These are phyloP conservation scores for Tiaroga cobitis DNA, from an alignment of 2,797 vertebrate genomes.

Conservation along the genomic window DNA sequence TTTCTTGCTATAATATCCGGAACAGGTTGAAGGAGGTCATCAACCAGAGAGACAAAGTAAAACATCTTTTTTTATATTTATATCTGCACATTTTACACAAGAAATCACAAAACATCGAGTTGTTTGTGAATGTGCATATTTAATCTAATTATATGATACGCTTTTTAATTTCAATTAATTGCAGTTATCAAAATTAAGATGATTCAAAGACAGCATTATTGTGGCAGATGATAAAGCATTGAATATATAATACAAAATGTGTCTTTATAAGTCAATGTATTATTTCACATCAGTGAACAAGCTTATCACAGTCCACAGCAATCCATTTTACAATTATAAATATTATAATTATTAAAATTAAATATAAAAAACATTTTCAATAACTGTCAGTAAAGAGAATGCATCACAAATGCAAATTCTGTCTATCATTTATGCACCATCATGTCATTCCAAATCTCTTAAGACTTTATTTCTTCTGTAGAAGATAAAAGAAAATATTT, in stretches of 20 bases:
- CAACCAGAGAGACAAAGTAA: constrained; percentile 6
- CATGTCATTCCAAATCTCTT: not conserved
- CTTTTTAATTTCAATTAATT: not conserved
- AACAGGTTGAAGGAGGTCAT: not conserved
- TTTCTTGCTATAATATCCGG: not conserved
- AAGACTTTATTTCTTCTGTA: not conserved
- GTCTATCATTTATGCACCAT: not conserved
- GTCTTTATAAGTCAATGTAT: not conserved
- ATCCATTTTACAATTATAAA: not conserved
- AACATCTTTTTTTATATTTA: not conserved
- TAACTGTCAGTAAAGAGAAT: not conserved
- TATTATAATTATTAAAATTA: not conserved
- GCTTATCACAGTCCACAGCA: not conserved
- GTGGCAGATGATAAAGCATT: not conserved
- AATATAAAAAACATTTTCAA: not conserved
- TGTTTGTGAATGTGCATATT: not conserved
- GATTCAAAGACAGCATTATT: not conserved
- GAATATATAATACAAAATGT: not conserved
- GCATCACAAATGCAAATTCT: not conserved
- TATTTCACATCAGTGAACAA: not conserved
- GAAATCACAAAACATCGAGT: not conserved
- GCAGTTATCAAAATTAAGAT: not conserved
- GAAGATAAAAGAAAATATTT: not conserved
- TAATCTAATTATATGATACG: not conserved
- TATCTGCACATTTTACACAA: not conserved